Evolutionary conservation across 2,888 invertebrate species (phyloP).

Genomic region (Pseudoips prasinana): DNA sequence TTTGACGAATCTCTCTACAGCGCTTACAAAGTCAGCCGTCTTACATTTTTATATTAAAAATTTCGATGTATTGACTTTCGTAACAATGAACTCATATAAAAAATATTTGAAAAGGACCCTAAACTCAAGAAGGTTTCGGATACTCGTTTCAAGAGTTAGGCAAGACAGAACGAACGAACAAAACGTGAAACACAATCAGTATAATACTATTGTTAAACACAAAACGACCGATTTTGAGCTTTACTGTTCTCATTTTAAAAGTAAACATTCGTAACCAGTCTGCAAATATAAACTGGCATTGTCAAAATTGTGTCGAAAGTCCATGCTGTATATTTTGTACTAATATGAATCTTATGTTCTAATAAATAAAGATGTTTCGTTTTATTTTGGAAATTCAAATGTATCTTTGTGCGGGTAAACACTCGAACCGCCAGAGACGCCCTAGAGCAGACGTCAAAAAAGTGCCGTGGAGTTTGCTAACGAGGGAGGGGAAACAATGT

Average conservation of each 20-base stretch:
- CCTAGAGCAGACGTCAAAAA: constrained; percentile 75
- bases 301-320: constrained; percentile 33
- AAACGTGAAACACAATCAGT: constrained; percentile 41
- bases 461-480: constrained; percentile 68
- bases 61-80: constrained; percentile 27
- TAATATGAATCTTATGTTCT: constrained; percentile 45
- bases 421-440: constrained; percentile 63
- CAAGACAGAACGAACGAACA: constrained; percentile 54
- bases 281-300: constrained; percentile 45
- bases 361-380: constrained; percentile 27
- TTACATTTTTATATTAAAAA: constrained; percentile 17
- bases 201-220: constrained; percentile 22
- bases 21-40: constrained; percentile 7
- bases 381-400: constrained; percentile 36
- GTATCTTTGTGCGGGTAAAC: constrained; percentile 46
- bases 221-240: constrained; percentile 39
- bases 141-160: constrained; percentile 62
- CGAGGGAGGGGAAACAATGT: constrained; percentile 66
- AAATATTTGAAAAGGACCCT: constrained; percentile 33
- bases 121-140: constrained; percentile 52
- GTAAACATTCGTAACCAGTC: constrained; percentile 33
- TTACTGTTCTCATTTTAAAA: constrained; percentile 40
- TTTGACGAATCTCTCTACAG: constrained; percentile 6
- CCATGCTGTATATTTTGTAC: constrained; percentile 15
- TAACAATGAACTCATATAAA: constrained; percentile 29